A percentile compares a stretch with the other conserved stretches of the same genome.
Conservation (phyloP, 2,797 vertebrate species). For the Cossypha niveicapilla region DNA sequence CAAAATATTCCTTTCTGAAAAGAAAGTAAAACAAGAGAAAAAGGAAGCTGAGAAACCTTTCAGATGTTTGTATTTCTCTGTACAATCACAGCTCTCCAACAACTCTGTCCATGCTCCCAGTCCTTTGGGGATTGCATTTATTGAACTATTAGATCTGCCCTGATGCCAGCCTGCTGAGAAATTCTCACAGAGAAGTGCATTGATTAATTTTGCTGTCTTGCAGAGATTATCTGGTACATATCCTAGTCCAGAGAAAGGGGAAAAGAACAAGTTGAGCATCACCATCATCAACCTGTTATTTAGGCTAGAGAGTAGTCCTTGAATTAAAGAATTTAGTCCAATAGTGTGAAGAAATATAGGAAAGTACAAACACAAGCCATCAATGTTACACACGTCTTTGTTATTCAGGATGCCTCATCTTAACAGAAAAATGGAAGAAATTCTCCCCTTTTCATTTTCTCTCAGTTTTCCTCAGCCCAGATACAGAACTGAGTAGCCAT, state of each 20-base stretch:
- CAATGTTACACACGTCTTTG: neutral
- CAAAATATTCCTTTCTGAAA: neutral
- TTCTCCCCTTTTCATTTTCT: neutral
- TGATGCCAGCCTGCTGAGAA: neutral
- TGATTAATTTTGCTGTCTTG: neutral
- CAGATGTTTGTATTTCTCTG: neutral
- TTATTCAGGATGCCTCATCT: neutral
- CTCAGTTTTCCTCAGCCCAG: neutral
- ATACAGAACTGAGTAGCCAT: accelerated
- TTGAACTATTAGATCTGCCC: neutral
- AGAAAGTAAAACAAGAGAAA: neutral
- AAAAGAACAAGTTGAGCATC: neutral
- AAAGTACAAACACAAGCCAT: neutral
- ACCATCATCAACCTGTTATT: neutral
- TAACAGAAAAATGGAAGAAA: neutral
- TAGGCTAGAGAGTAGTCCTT: neutral
- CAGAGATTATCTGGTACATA: neutral
- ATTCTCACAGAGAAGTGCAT: neutral
- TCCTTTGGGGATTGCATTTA: neutral
- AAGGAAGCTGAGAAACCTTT: neutral
- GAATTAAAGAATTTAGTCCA: neutral
- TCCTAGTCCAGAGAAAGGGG: neutral
- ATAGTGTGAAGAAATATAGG: neutral
- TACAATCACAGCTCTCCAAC: neutral
- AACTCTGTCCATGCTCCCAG: neutral